Evolutionary conservation across 2,113 vertebrate species (phyloP).

Genomic region (Calonectris borealis): DNA sequence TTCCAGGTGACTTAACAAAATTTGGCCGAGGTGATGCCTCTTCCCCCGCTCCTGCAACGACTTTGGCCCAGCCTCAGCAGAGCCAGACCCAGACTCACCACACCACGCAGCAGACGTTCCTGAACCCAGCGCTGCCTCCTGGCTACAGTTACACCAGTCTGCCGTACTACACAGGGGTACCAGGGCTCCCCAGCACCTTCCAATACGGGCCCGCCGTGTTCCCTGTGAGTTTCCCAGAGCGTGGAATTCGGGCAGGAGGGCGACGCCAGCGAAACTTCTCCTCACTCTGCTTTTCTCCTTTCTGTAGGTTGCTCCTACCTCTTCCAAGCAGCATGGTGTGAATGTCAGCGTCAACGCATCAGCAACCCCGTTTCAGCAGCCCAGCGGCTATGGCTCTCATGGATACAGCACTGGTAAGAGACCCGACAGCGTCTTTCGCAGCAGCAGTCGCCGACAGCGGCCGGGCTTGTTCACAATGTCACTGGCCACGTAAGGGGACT

Average conservation of each 20-base stretch:
- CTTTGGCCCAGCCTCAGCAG: constrained; percentile 93
- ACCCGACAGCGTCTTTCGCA: neutral
- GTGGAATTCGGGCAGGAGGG: neutral
- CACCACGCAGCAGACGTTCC: constrained; percentile 95
- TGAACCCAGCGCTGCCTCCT: constrained; percentile 93
- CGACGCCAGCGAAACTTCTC: no score
- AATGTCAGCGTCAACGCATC: constrained; percentile 97
- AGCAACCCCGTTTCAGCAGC: constrained; percentile 93
- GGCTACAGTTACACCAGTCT: constrained; percentile 99
- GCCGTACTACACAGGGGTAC: constrained; percentile 97
- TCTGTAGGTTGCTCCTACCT: constrained; percentile 92
- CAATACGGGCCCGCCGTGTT: constrained; percentile 98
- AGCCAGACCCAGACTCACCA: constrained; percentile 95
- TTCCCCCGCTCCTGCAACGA: constrained; percentile 92
- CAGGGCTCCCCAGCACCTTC: constrained; percentile 95
- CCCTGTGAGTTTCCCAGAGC: constrained; percentile 84
- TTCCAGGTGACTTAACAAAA: constrained; percentile 90
- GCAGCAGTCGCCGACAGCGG: neutral
- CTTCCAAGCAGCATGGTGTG: constrained; percentile 97
- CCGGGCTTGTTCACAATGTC: neutral
- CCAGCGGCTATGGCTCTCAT: constrained; percentile 94
- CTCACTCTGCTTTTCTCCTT: neutral
- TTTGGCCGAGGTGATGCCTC: constrained; percentile 94
- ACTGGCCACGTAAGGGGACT: neutral
- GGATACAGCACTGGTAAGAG: constrained; percentile 93